These are phyloP conservation scores for Spodoptera frugiperda DNA, from an alignment of 1,140 invertebrate species.

Conservation along the genomic window DNA sequence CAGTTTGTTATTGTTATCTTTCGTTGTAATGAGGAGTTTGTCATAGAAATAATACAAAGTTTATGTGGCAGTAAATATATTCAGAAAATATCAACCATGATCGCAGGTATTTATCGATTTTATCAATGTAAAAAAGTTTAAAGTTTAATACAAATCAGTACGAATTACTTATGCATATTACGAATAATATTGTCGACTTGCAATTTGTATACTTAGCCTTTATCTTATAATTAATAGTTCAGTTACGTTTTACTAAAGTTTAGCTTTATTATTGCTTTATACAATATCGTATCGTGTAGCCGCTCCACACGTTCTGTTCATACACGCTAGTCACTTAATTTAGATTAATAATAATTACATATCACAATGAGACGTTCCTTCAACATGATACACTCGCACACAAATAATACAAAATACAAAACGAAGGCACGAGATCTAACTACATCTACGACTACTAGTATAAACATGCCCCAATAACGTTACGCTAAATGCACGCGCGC, in stretches of 20 bases:
- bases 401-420: slow-evolving; percentile 78
- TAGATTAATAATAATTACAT: slow-evolving; percentile 86
- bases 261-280: slow-evolving; percentile 81
- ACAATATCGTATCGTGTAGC: slow-evolving; percentile 84
- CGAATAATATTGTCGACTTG: slow-evolving; percentile 76
- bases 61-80: slow-evolving; percentile 85
- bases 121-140: slow-evolving; percentile 77
- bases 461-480: slow-evolving; percentile 77
- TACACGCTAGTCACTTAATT: slow-evolving; percentile 85
- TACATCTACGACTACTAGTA: slow-evolving; percentile 78
- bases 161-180: slow-evolving; percentile 65
- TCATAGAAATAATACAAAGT: slow-evolving; percentile 65
- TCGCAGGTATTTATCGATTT: slow-evolving; percentile 68
- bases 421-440: slow-evolving; percentile 84
- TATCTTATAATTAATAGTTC: slow-evolving; percentile 75
- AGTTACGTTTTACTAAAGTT: slow-evolving; percentile 45
- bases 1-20: slow-evolving; percentile 40
- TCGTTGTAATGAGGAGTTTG: slow-evolving; percentile 44
- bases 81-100: slow-evolving; percentile 85
- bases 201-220: slow-evolving; percentile 51
- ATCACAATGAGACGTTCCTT: slow-evolving; percentile 85
- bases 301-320: slow-evolving; percentile 75
- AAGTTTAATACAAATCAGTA: slow-evolving; percentile 74
- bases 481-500: slow-evolving; percentile 80
- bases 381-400: slow-evolving; percentile 78